phyloP scores from a whole-genome alignment of 2,888 invertebrate species.

The Oscheius sp. region DNA sequence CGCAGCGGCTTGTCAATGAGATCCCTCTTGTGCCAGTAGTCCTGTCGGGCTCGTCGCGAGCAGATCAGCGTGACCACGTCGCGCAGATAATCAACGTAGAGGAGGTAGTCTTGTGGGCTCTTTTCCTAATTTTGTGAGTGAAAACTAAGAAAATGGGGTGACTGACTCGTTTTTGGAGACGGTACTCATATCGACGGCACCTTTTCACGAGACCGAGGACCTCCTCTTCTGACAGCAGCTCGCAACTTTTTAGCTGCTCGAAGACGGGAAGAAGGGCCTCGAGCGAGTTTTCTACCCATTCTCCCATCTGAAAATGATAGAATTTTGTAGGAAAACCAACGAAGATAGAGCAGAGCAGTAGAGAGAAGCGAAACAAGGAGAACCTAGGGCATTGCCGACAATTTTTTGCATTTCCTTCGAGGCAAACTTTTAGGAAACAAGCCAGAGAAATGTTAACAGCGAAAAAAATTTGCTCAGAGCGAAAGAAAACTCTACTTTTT shows the following conservation, averaged over 20 bases:
- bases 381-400: too few relatives aligned
- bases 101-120: slow-evolving; percentile 76
- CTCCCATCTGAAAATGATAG: slow-evolving; percentile 80
- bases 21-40: slow-evolving; percentile 79
- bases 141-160: not conserved
- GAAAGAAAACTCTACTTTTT: too few relatives aligned
- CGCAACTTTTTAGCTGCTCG: slow-evolving; percentile 83
- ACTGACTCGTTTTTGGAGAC: slow-evolving; percentile 43
- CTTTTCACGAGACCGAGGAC: slow-evolving; percentile 76
- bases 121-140: slow-evolving; percentile 51
- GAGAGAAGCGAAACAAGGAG: too few relatives aligned
- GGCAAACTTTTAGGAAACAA: too few relatives aligned
- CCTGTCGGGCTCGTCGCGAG: slow-evolving; percentile 77
- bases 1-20: slow-evolving; percentile 82
- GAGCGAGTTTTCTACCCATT: slow-evolving; percentile 83
- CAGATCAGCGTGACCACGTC: slow-evolving; percentile 81
- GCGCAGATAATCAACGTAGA: slow-evolving; percentile 82
- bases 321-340: too few relatives aligned
- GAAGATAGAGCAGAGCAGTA: too few relatives aligned
- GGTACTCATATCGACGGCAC: slow-evolving; percentile 40
- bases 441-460: too few relatives aligned
- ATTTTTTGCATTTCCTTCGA: too few relatives aligned
- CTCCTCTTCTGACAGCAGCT: slow-evolving; percentile 82
- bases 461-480: too few relatives aligned
- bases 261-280: slow-evolving; percentile 85